Base-by-base conservation (phyloP, 2,797 vertebrate species). In the Poecilia gillii region DNA sequence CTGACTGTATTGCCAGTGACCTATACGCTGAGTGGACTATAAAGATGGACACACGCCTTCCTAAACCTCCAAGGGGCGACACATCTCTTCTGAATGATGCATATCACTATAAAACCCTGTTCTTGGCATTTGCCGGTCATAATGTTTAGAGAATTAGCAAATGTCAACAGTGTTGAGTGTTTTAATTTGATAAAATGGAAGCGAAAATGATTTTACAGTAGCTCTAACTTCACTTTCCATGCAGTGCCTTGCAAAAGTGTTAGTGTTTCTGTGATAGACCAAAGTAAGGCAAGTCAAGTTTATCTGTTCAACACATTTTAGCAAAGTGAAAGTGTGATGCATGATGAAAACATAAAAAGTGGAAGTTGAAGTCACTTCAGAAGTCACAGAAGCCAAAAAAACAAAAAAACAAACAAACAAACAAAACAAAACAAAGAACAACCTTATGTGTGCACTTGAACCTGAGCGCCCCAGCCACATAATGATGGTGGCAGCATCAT, bases 21-120 rank as follows among this genome's bases (percentile, higher is more conserved):
- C 87, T 46, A 51, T 78, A 79, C 76, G 62, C 81, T 79, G 80
- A 86, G 82, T 78, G 81, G 85, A 82, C 85, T 87, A 31, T 75
- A 89, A 85, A 89, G 78, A 73, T n/a, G 85, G 85, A 36, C 82
- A 49, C 1, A 2, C 73, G 70, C 73, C 13, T 62, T 73, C 62
- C 73, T 73, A 80, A 77, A 84, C 23, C 80, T 87, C 79, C 79
- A 73, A 74, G 73, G 74, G 85, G 75, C n/a, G 57, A 75, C 77
- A 46, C 76, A 76, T 85, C 84, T 84, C 73, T 85, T 85, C 72
- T 76, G 43, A 76, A 82, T 71, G 84, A 85, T 75, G 75, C 75
- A 75, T 85, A 82, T 80, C 73, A 81, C 86, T 79, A 62, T 81
- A 49, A 73, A 20, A 9, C 14, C 25, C 41, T 53, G 82, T 85